Base-by-base conservation (phyloP, 2,888 invertebrate species). In the Micropterix aruncella region DNA sequence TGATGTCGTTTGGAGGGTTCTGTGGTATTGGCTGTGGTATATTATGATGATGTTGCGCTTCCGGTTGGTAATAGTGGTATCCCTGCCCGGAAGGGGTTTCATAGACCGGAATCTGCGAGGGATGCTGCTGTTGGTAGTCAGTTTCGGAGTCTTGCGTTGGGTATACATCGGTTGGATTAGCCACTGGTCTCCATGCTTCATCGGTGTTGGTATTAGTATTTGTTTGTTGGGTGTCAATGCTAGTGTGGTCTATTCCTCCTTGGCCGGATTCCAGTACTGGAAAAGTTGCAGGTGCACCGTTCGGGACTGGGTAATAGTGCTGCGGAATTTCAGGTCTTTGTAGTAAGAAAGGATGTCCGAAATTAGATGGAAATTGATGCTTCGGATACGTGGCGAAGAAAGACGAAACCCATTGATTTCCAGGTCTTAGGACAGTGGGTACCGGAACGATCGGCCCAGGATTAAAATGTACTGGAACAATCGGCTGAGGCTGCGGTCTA, bases 381-480 rank as follows among this genome's bases (percentile, higher is more conserved):
- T 65, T 59, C 3, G 71, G 71, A 44, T 64, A 71, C 2, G 64
- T 65, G 0, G 70, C 70, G 40, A 70, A 71, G 40, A 59, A 55
- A 2, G 70, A 70, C 2, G 67, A 61, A 47, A 71, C 71, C 1
- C 66, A 56, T 12, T 70, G 63, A 47, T 65, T 63, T 12, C 71
- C 71, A 4, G 68, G 70, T 7, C 67, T 61, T 7, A 71, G 56
- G 1, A 66, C 57, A 47, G 68, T 69, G 0, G 62, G 63, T 41
- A 57, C 58, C 2, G 58, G 57, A 9, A 50, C 45, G 18, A 48
- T 42, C 2, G 55, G 55, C 16, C 53, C 49, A 14, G 50, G 52
- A 14, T 49, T 17, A 17, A 51, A 46, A 12, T 27, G 57, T n/a
- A 58, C 50, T 2, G 54, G 52, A 1, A 58, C 49, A 2, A 60